Percentiles rank a stretch among this genome's conserved stretches.
These are phyloP conservation scores for Heterohyrax brucei DNA, from an alignment of 2,797 vertebrate species.

Conservation along the genomic window DNA sequence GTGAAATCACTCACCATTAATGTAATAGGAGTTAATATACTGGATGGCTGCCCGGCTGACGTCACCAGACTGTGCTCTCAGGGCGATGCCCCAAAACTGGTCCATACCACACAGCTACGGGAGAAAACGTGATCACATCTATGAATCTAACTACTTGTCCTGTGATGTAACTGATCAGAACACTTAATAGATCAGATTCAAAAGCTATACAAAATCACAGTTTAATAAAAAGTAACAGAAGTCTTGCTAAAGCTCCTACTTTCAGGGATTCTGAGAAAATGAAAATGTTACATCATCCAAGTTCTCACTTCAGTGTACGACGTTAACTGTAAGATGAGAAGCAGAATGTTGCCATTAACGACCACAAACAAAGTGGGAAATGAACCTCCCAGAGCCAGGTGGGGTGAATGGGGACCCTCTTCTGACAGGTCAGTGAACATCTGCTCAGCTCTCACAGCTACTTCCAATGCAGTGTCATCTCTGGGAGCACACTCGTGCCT, in stretches of 20 bases:
- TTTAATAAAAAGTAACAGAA: slow-evolving; percentile 30
- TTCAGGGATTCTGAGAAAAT: slow-evolving; percentile 6
- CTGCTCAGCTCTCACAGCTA: neutral
- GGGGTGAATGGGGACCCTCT: slow-evolving; percentile 6
- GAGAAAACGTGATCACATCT: slow-evolving; percentile 68
- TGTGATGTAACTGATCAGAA: slow-evolving; percentile 26
- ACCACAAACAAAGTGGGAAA: neutral
- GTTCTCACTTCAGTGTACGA: slow-evolving; percentile 20
- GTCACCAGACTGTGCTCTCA: slow-evolving; percentile 97
- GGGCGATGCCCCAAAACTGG: slow-evolving; percentile 99
- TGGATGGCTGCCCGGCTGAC: slow-evolving; percentile 99
- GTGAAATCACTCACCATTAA: slow-evolving; percentile 94
- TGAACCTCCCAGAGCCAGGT: neutral
- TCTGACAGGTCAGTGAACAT: neutral
- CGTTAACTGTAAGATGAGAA: neutral
- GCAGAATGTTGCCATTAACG: slow-evolving; percentile 13
- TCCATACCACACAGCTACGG: slow-evolving; percentile 98
- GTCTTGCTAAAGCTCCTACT: neutral
- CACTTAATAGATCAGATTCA: slow-evolving; percentile 15
- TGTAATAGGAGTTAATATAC: slow-evolving; percentile 99
- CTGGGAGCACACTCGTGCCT: no score
- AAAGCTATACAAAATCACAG: slow-evolving; percentile 8
- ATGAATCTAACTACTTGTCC: slow-evolving; percentile 42
- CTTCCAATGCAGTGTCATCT: slow-evolving; percentile 41
- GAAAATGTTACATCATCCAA: neutral